Percentiles rank a stretch among this genome's conserved stretches.
Conservation (phyloP, 2,113 vertebrate species). For the Dolichotis patagonum region DNA sequence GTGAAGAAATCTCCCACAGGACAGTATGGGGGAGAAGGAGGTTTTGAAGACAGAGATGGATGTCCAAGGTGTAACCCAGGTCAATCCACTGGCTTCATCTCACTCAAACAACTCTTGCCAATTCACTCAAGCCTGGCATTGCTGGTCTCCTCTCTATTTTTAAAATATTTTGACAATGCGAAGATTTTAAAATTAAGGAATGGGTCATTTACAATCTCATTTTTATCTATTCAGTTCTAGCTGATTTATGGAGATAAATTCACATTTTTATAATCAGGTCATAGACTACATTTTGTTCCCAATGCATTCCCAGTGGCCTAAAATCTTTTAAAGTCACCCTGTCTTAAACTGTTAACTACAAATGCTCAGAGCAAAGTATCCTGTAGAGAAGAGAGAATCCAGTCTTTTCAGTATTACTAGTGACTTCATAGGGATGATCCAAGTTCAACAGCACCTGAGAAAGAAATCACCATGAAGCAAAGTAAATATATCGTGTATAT, state of each 20-base stretch:
- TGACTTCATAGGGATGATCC: background rate
- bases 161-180: background rate
- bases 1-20: background rate
- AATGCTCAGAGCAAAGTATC: background rate
- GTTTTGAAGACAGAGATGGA: background rate
- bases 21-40: background rate
- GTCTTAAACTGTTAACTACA: background rate
- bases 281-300: background rate
- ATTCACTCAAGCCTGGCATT: background rate
- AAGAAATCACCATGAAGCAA: background rate
- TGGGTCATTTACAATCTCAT: background rate
- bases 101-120: too few species aligned
- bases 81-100: background rate
- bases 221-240: background rate
- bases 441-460: background rate
- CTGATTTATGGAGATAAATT: background rate
- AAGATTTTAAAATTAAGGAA: conserved; percentile 27
- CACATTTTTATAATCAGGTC: background rate
- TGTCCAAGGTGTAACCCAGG: too few species aligned
- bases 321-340: background rate
- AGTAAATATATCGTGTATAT: background rate
- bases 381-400: background rate
- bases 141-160: background rate
- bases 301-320: background rate
- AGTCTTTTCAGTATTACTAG: background rate